phyloP scores from a whole-genome alignment of 2,113 vertebrate species.

The Petroica traversi region DNA sequence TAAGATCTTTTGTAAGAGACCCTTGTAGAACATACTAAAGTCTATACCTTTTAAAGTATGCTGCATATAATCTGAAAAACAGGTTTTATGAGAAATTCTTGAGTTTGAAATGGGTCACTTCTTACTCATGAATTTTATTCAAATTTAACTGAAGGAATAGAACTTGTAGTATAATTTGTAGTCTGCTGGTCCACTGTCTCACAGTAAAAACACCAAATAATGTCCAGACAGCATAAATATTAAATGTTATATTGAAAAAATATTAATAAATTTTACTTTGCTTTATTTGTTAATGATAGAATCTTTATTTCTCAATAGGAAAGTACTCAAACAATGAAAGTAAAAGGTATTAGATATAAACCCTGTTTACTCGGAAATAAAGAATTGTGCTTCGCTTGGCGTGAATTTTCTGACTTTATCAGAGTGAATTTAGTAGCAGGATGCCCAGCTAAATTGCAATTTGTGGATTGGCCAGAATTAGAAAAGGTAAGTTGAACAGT shows the following conservation, averaged over 20 bases:
- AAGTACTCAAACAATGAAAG: slow-evolving; percentile 69
- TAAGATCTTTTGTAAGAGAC: not conserved
- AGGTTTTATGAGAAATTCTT: not conserved
- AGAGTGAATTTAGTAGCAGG: slow-evolving; percentile 81
- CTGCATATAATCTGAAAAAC: not conserved
- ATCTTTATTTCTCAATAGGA: slow-evolving; percentile 72
- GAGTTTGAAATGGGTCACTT: not conserved
- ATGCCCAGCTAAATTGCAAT: slow-evolving; percentile 76
- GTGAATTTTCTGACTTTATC: slow-evolving; percentile 74
- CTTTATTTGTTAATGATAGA: not conserved
- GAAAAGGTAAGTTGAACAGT: slow-evolving; percentile 68
- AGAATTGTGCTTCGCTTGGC: slow-evolving; percentile 85
- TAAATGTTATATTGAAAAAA: not conserved
- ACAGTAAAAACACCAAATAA: not conserved
- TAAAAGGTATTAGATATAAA: slow-evolving; percentile 80
- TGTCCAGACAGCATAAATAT: not conserved
- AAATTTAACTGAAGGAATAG: not conserved
- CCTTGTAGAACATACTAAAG: fast-evolving
- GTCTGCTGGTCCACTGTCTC: not conserved
- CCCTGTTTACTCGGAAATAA: slow-evolving; percentile 77
- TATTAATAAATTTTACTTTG: not conserved
- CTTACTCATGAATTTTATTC: not conserved
- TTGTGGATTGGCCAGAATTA: slow-evolving; percentile 77
- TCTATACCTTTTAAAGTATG: not conserved
- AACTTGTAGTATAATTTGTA: not conserved